A percentile compares a stretch with the other conserved stretches of the same genome.
These are phyloP conservation scores for Oreortyx pictus DNA, from an alignment of 2,797 vertebrate species.

Conservation along the genomic window DNA sequence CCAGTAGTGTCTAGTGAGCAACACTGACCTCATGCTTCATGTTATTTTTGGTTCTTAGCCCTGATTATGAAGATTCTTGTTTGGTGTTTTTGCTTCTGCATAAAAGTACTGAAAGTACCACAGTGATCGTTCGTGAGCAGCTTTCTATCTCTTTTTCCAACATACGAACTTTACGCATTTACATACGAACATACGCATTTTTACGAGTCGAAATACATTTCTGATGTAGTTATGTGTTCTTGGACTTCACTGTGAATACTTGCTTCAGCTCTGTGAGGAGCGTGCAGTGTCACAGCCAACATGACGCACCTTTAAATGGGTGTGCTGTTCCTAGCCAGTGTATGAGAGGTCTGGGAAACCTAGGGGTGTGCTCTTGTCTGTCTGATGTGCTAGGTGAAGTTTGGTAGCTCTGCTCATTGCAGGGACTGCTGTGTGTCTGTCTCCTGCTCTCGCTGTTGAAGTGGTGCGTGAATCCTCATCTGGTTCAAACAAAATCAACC, in stretches of 20 bases:
- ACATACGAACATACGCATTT: too few species aligned
- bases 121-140: not conserved
- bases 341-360: not conserved
- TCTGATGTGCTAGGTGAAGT: not conserved
- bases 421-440: not conserved
- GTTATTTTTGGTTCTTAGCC: not conserved
- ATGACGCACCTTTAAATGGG: not conserved
- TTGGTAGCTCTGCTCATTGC: not conserved
- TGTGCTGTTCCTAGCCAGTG: rapidly evolving
- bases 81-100: too few species aligned
- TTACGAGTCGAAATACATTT: not conserved
- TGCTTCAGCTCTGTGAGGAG: not conserved
- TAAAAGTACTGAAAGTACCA: not conserved
- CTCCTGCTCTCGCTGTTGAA: not conserved
- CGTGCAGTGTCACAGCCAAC: not conserved
- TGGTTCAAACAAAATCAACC: not conserved
- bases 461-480: not conserved
- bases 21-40: rapidly evolving
- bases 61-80: not conserved
- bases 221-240: not conserved
- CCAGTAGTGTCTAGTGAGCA: not conserved
- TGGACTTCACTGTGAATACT: not conserved
- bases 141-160: not conserved
- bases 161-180: too few species aligned
- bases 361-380: not conserved